Base-by-base conservation (phyloP, 2,888 invertebrate genomes). In the Cyrtodaria siliqua region DNA sequence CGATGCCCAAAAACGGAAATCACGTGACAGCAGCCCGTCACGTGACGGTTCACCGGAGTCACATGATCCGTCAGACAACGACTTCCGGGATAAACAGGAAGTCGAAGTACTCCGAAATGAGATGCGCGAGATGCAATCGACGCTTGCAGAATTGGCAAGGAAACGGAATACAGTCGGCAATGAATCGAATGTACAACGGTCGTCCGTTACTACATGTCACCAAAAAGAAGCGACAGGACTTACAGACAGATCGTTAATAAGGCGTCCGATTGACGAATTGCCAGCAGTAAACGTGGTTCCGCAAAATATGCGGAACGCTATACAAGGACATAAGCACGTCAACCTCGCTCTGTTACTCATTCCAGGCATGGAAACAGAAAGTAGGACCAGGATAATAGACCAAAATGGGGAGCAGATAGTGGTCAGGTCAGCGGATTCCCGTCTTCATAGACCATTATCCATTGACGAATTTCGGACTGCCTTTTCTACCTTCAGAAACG, bases 381-480 rank as follows among this genome's bases (percentile, higher is more conserved):
- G n/a, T 16, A 16, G 16, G 44, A 44, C 44, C 8, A 6, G 16
- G 4, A 16, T 44, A 20, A 18, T 9, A 9, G 44, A 44, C n/a
- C 4, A 44, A 20, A 16, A 44, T 16, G 44, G 9, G 6, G n/a
- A n/a, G n/a, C 44, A 44, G 20, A 16, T 44, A 9, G 44, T 44
- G 4, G 16, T 44, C 6, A 6, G 44, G 9, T 16, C 44, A 18
- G 16, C 8, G 4, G 44, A 44, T 44, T 3, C 16, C n/a, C 4
- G 44, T 6, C 16, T 44, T 6, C 44, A 44, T 20, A 44, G 44
- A 44, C 6, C 9, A 9, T 16, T 44, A 6, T 9, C 16, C 6
- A 44, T 44, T 16, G 6, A 44, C n/a, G 44, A 57, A 23, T 38
- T 57, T 18, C n/a, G 57, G 20, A 57, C n/a, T 38, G 40, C 38